phyloP scores from a whole-genome alignment of 2,888 invertebrate species.

The Dichetophora obliterata region DNA sequence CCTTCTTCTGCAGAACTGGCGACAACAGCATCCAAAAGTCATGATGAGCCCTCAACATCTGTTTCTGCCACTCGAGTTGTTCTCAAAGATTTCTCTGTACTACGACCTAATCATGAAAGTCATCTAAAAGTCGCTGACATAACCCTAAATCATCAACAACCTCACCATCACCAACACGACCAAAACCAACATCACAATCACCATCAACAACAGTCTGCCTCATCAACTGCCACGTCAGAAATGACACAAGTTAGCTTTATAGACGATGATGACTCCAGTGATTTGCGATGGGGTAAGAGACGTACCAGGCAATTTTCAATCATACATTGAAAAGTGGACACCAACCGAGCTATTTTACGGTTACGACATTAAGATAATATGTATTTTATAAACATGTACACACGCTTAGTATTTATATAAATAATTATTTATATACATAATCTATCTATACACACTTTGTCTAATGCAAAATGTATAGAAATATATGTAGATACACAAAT shows the following conservation, averaged over 20 bases:
- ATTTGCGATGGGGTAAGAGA: conserved; percentile 62
- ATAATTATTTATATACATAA: neutral
- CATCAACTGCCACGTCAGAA: conserved; percentile 53
- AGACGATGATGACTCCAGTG: conserved; percentile 62
- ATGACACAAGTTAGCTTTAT: conserved; percentile 59
- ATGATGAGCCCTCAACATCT: conserved; percentile 22
- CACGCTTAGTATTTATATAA: neutral
- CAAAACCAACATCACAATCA: conserved; percentile 45
- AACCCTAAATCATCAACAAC: conserved; percentile 27
- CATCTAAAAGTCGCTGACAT: conserved; percentile 9
- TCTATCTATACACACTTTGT: neutral
- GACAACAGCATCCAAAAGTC: conserved; percentile 14
- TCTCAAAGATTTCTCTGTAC: conserved; percentile 21
- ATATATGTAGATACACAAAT: neutral
- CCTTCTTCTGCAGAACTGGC: conserved; percentile 22
- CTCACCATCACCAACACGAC: conserved; percentile 38
- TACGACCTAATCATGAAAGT: conserved; percentile 20
- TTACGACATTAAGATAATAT: neutral
- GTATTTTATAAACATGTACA: neutral
- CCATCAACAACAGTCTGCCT: conserved; percentile 49
- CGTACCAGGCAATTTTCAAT: neutral
- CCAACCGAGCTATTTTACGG: neutral
- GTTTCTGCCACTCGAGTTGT: conserved; percentile 22
- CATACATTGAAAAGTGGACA: neutral
- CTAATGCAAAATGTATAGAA: neutral